Percentiles rank a stretch among this genome's conserved stretches.
phyloP scores from a whole-genome alignment of 2,113 vertebrate genomes.

The Cavia porcellus region DNA sequence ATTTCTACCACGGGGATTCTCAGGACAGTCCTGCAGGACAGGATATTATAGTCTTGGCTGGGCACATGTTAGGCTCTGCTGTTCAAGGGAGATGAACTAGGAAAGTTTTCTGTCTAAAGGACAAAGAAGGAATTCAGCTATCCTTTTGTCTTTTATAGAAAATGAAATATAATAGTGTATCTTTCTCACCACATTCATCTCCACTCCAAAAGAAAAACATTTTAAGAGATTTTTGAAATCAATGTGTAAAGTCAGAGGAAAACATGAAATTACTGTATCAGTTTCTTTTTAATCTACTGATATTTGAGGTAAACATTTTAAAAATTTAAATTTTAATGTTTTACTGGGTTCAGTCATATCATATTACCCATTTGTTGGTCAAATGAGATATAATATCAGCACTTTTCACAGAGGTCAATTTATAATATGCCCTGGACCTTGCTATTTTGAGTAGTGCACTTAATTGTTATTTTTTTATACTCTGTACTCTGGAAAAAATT shows the following conservation, averaged over 20 bases:
- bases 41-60: accelerated
- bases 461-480: constrained; percentile 59
- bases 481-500: constrained; percentile 28
- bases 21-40: not conserved
- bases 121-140: not conserved
- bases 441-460: not conserved
- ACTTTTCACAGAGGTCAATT: constrained; percentile 50
- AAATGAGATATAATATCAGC: constrained; percentile 58
- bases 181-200: not conserved
- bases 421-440: constrained; percentile 33
- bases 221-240: not conserved
- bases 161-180: not conserved
- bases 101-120: not conserved
- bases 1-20: not conserved
- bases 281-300: not conserved
- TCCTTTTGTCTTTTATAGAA: not conserved
- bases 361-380: constrained; percentile 43
- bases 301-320: not conserved
- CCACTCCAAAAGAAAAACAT: not conserved
- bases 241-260: not conserved
- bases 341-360: not conserved
- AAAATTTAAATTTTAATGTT: constrained; percentile 39
- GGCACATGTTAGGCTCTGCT: not conserved
- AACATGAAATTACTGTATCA: not conserved
- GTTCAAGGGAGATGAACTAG: not conserved